Conservation (phyloP, 2,888 invertebrate species). For the Andrena haemorrhoa region DNA sequence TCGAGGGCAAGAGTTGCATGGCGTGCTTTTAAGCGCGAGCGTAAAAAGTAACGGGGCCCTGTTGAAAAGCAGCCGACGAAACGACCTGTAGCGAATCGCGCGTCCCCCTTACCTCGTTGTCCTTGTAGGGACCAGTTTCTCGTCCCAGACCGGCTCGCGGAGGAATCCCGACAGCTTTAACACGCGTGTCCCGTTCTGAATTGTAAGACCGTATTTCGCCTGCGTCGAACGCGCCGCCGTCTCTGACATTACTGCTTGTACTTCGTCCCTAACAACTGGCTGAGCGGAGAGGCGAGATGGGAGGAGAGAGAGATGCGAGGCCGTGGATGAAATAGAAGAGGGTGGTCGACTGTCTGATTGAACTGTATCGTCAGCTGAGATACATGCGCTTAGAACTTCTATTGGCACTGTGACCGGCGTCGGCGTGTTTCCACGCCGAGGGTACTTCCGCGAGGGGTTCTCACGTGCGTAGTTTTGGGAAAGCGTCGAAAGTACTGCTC, state of each 20-base stretch:
- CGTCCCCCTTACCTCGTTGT: slow-evolving; percentile 75
- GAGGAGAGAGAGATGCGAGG: too few species aligned
- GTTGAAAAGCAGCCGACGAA: slow-evolving; percentile 69
- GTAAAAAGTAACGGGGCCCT: slow-evolving; percentile 78
- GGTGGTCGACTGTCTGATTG: too few species aligned
- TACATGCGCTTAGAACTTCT: too few species aligned
- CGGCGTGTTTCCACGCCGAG: too few species aligned
- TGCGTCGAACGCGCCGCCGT: neutral
- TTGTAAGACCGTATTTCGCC: slow-evolving; percentile 36
- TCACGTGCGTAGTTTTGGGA: too few species aligned
- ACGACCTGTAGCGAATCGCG: slow-evolving; percentile 71
- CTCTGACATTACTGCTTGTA: slow-evolving; percentile 6
- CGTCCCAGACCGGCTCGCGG: slow-evolving; percentile 38
- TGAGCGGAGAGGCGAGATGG: neutral
- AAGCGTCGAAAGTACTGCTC: too few species aligned
- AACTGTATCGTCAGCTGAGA: too few species aligned
- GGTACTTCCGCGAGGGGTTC: too few species aligned
- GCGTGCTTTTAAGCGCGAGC: slow-evolving; percentile 67
- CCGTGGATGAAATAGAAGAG: neutral
- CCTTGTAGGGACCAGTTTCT: slow-evolving; percentile 75
- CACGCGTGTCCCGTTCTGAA: slow-evolving; percentile 23
- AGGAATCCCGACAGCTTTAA: slow-evolving; percentile 50
- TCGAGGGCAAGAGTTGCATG: slow-evolving; percentile 65
- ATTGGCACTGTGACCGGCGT: too few species aligned
- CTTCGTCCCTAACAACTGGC: neutral